Base-by-base conservation (phyloP, 2,113 vertebrate genomes). In the Piprites chloris region DNA sequence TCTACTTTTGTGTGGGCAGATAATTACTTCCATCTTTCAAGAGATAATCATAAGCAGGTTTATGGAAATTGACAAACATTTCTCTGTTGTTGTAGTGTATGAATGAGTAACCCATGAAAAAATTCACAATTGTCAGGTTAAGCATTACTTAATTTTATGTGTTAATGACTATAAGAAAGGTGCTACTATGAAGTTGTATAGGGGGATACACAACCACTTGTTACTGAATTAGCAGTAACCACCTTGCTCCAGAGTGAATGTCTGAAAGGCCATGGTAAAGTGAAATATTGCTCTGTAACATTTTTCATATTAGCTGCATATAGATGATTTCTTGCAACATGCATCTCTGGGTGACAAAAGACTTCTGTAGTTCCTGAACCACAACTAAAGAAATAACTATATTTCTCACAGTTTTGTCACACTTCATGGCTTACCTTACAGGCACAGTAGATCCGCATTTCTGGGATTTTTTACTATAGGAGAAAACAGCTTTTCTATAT, bases 1-100 rank as follows among this genome's bases (percentile, higher is more conserved):
- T 62, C 84, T 91, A 74, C 80, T 93, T 87, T 88, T 89, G 26
- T 50, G 66, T 22, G 47, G n/a, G 52, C 49, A 14, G 75, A 87
- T 82, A 93, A 93, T 80, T 93, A 53, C 42, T 89, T 89, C 68
- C 35, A 53, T 77, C 39, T 89, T 95, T 69, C 88, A 72, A 84
- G 42, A 82, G 7, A 81, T 74, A 80, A 89, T 80, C 44, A 52
- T 52, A 92, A 80, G 39, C 28, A 84, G 35, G 89, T 93, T 77
- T 76, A 89, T 50, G 35, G 50, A 76, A 91, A 87, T 52, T 2
- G 9, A 85, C 52, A 83, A 88, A 68, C 19, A 77, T 55, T 77
- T 81, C 20, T 84, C 53, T 87, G 80, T 44, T 90, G 46, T 78
- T 78, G 52, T 19, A 85, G 11, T 9, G 12, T 67, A 52, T 26